A percentile compares a stretch with the other conserved stretches of the same genome.
Evolutionary conservation across 2,113 vertebrate genomes (phyloP).

Genomic region (Polypterus bichir): DNA sequence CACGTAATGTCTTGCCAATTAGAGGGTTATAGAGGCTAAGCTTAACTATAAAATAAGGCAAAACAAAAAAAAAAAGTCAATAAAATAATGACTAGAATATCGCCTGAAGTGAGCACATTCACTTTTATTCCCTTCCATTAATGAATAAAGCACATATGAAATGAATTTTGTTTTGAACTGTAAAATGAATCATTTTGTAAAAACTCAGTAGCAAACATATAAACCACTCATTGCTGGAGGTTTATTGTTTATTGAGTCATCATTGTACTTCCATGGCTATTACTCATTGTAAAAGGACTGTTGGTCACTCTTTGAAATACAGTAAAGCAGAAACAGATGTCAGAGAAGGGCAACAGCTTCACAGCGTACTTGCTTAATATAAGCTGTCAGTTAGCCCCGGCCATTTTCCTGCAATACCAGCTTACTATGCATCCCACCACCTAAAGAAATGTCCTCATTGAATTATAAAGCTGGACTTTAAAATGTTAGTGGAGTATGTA

Average conservation of each 20-base stretch:
- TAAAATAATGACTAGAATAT: background rate
- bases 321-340: constrained; percentile 1
- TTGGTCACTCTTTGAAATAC: constrained; percentile 7
- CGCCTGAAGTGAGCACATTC: background rate
- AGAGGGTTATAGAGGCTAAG: background rate
- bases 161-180: no score
- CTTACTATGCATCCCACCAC: no score
- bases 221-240: background rate
- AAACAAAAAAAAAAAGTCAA: background rate
- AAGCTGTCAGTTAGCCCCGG: no score
- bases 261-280: background rate
- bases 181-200: background rate
- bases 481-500: no score
- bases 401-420: no score
- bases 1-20: background rate
- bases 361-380: background rate
- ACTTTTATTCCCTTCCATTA: background rate
- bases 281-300: background rate
- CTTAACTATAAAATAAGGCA: background rate
- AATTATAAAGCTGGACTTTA: no score
- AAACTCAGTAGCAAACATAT: background rate
- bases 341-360: no score
- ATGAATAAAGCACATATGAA: background rate
- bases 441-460: no score
- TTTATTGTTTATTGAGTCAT: background rate